A percentile compares a stretch with the other conserved stretches of the same genome.
Evolutionary conservation across 1,140 invertebrate species (phyloP).

Genomic region (Cotesia typhae): DNA sequence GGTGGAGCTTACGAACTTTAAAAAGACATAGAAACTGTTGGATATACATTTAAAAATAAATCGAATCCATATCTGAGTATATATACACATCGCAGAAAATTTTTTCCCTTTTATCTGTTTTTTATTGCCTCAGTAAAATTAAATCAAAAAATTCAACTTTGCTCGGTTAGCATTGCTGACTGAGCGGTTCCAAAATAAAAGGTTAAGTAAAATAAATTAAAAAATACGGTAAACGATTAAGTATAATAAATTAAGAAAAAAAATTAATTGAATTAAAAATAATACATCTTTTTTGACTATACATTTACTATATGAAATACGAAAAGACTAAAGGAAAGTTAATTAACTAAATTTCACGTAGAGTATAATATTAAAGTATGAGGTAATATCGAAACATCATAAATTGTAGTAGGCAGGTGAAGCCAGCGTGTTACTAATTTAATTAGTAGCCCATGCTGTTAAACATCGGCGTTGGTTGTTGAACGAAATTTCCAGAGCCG

Average conservation of each 20-base stretch:
- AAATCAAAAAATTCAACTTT: too few species aligned
- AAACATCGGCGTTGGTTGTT: constrained; percentile 21
- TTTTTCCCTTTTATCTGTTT: too few species aligned
- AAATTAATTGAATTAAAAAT: constrained; percentile 1
- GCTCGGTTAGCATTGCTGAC: too few species aligned
- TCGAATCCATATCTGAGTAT: constrained; percentile 11
- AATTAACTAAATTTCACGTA: constrained; percentile 24
- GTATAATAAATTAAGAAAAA: not conserved
- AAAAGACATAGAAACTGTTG: not conserved
- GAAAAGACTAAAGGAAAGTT: not conserved
- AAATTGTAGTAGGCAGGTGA: constrained; percentile 16
- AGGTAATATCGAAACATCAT: constrained; percentile 32
- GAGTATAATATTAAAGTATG: constrained; percentile 23
- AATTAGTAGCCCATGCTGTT: constrained; percentile 30
- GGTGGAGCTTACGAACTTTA: not conserved
- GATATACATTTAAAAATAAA: constrained; percentile 1
- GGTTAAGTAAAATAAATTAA: too few species aligned
- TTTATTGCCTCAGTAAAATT: too few species aligned
- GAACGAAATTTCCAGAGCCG: constrained; percentile 21
- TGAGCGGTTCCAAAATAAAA: too few species aligned
- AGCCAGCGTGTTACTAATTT: constrained; percentile 31
- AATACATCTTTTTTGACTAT: constrained; percentile 1
- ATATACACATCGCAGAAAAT: too few species aligned
- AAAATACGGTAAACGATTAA: too few species aligned
- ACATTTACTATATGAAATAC: not conserved